These are phyloP conservation scores for Cetonia aurata DNA, from an alignment of 2,888 invertebrate species.

Conservation along the genomic window DNA sequence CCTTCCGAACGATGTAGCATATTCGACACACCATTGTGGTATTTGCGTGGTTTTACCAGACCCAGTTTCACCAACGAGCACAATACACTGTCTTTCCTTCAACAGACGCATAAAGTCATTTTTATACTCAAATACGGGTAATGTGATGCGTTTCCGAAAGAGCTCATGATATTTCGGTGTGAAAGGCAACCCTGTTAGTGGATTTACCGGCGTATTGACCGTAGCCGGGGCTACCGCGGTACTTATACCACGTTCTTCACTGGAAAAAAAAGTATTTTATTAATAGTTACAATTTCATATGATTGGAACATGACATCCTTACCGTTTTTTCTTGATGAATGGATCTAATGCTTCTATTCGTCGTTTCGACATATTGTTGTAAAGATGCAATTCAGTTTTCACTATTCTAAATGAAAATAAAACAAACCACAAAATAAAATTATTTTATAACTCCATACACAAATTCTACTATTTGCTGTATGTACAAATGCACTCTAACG, in stretches of 20 bases:
- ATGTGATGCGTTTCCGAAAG: constrained; percentile 86
- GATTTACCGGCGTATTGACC: constrained; percentile 73
- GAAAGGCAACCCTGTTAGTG: constrained; percentile 85
- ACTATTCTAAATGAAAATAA: constrained; percentile 20
- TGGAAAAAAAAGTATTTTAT: constrained; percentile 55
- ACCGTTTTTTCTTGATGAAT: constrained; percentile 83
- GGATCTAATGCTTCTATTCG: constrained; percentile 90
- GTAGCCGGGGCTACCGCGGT: constrained; percentile 56
- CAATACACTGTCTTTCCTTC: constrained; percentile 93
- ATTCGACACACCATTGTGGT: constrained; percentile 94
- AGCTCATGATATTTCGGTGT: constrained; percentile 91
- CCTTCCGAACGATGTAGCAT: constrained; percentile 74
- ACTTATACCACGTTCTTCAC: constrained; percentile 71
- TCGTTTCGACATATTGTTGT: constrained; percentile 79
- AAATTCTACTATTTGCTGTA: background rate
- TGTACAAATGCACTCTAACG: background rate
- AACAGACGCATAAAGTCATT: constrained; percentile 95
- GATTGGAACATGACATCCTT: constrained; percentile 59
- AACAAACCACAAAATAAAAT: constrained; percentile 12
- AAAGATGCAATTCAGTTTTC: background rate
- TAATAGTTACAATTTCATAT: constrained; percentile 23
- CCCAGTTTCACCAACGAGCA: constrained; percentile 99
- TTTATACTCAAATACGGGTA: constrained; percentile 99
- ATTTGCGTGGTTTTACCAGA: constrained; percentile 99
- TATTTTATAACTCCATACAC: background rate